phyloP scores from a whole-genome alignment of 2,888 invertebrate genomes.

The Ormia ochracea region DNA sequence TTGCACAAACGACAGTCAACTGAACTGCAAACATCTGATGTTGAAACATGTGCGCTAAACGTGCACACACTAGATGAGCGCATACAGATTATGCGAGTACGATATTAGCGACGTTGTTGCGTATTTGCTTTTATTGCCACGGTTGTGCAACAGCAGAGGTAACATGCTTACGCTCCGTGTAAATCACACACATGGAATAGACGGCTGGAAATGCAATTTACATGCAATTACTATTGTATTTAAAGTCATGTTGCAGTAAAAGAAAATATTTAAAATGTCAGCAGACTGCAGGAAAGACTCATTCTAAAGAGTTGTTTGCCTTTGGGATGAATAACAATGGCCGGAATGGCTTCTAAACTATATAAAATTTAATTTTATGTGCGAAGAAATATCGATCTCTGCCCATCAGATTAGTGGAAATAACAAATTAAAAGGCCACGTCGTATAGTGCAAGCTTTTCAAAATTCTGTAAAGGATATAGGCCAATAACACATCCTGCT shows the following conservation, averaged over 20 bases:
- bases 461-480: slow-evolving; percentile 10
- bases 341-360: slow-evolving; percentile 1
- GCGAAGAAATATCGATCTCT: slow-evolving; percentile 6
- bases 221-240: slow-evolving; percentile 1
- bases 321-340: not conserved
- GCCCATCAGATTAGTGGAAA: slow-evolving; percentile 22
- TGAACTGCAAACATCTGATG: slow-evolving; percentile 43
- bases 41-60: slow-evolving; percentile 20
- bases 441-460: not conserved
- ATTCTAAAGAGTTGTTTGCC: slow-evolving; percentile 14
- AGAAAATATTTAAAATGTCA: slow-evolving; percentile 32
- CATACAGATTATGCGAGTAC: slow-evolving; percentile 7
- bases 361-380: slow-evolving; percentile 1
- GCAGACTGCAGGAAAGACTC: slow-evolving; percentile 20
- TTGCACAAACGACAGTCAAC: slow-evolving; percentile 31
- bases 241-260: slow-evolving; percentile 16
- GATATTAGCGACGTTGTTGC: slow-evolving; percentile 29
- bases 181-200: too few species aligned
- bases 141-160: not conserved
- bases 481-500: slow-evolving; percentile 39
- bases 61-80: slow-evolving; percentile 23
- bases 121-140: slow-evolving; percentile 17
- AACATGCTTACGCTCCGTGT: too few species aligned
- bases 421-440: not conserved
- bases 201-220: not conserved